Evolutionary conservation across 2,797 vertebrate species (phyloP).

Genomic region (Acrossocheilus wenchowensis): DNA sequence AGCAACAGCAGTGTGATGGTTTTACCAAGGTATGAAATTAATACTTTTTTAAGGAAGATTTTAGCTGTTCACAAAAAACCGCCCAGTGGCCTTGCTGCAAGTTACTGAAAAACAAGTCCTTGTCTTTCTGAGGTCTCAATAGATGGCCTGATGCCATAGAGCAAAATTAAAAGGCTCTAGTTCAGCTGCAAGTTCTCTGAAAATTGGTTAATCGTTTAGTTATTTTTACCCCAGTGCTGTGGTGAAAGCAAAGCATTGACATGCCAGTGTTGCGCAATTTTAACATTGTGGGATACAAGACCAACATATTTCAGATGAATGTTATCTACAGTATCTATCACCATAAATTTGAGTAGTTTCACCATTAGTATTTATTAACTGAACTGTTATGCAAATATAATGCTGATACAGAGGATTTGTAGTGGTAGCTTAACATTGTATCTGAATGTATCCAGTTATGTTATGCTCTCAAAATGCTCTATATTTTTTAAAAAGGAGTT

Average conservation of each 20-base stretch:
- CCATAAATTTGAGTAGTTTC: background rate
- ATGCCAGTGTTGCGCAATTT: background rate
- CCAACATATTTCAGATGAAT: background rate
- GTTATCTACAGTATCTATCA: background rate
- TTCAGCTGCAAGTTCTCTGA: background rate
- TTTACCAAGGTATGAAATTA: background rate
- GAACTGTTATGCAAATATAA: background rate
- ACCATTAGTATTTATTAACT: background rate
- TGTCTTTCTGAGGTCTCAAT: background rate
- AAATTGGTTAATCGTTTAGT: background rate
- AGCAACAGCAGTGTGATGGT: too few relatives aligned
- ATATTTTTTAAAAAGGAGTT: background rate
- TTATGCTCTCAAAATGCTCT: background rate
- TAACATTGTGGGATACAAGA: background rate
- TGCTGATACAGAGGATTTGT: background rate
- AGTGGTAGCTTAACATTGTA: background rate
- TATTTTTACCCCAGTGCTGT: constrained; percentile 13
- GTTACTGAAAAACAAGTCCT: background rate
- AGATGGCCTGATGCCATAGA: background rate
- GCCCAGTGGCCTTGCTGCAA: background rate
- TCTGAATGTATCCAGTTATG: background rate
- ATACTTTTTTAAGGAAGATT: background rate
- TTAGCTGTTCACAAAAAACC: background rate
- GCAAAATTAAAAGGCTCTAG: background rate
- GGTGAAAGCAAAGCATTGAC: background rate